Conservation (phyloP, 2,888 invertebrate genomes). For the Xylota sylvarum region DNA sequence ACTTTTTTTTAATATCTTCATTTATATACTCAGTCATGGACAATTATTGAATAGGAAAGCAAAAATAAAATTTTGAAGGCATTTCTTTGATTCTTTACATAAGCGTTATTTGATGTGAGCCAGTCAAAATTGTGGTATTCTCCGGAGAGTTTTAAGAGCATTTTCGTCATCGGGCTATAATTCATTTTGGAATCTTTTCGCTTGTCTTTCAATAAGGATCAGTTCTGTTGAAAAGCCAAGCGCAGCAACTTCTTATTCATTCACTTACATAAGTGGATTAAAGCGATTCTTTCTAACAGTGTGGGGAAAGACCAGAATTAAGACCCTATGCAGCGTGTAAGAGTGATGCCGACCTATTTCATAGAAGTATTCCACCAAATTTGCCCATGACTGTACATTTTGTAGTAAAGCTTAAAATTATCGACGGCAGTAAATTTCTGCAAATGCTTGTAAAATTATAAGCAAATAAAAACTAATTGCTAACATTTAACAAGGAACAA, state of each 20-base stretch:
- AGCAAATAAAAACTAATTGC: conserved; percentile 32
- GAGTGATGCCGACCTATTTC: background rate
- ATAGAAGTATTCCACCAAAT: background rate
- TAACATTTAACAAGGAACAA: conserved; percentile 55
- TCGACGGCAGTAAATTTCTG: conserved; percentile 68
- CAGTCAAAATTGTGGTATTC: background rate
- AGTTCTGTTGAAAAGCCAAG: conserved; percentile 5
- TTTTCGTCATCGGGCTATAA: no score
- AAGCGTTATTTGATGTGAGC: no score
- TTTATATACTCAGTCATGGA: conserved; percentile 24
- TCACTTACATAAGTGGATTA: background rate
- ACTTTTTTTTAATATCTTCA: conserved; percentile 20
- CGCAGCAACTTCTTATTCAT: background rate
- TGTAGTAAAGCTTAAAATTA: conserved; percentile 67
- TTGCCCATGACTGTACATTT: conserved; percentile 28
- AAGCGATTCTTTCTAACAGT: background rate
- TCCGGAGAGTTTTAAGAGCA: background rate
- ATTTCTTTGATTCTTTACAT: background rate
- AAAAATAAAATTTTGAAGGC: background rate
- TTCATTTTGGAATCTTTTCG: background rate
- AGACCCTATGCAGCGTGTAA: background rate
- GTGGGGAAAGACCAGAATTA: background rate
- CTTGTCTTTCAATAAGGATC: conserved; percentile 5
- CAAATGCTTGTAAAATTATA: conserved; percentile 26
- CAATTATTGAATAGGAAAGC: background rate